Conservation (phyloP, 2,797 vertebrate species). For the Pitangus sulphuratus region DNA sequence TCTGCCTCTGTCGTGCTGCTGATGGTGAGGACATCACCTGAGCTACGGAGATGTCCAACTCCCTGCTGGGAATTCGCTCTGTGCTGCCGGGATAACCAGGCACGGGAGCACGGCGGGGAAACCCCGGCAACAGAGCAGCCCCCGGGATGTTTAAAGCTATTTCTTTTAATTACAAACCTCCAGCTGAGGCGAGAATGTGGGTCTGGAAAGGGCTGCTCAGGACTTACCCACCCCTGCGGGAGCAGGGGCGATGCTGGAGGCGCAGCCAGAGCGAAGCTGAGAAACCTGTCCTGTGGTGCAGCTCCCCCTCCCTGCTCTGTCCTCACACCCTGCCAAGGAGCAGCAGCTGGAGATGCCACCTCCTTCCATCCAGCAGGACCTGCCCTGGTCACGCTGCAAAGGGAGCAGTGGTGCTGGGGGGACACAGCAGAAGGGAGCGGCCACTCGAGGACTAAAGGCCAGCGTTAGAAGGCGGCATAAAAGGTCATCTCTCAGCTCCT, state of each 20-base stretch:
- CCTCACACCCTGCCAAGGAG: accelerated
- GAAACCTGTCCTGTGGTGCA: neutral
- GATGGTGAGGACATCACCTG: neutral
- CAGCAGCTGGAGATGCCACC: neutral
- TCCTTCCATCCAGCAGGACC: neutral
- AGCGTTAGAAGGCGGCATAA: neutral
- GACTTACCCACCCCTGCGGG: neutral
- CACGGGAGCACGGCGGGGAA: neutral
- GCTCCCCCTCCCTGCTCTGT: neutral
- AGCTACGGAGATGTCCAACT: accelerated
- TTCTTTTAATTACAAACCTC: neutral
- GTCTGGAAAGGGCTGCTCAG: neutral
- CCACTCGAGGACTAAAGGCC: neutral
- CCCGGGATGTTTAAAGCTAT: neutral
- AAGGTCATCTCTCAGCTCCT: conserved; percentile 2
- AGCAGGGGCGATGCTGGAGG: neutral
- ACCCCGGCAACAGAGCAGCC: neutral
- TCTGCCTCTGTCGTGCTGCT: neutral
- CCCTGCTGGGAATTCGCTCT: neutral
- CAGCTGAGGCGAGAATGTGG: neutral
- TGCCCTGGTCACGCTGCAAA: neutral
- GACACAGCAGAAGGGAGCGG: neutral
- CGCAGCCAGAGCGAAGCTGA: accelerated
- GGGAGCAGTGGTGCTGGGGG: neutral
- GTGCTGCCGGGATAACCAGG: neutral